Conservation (phyloP, 2,113 vertebrate species). For the Paramisgurnus dabryanus region DNA sequence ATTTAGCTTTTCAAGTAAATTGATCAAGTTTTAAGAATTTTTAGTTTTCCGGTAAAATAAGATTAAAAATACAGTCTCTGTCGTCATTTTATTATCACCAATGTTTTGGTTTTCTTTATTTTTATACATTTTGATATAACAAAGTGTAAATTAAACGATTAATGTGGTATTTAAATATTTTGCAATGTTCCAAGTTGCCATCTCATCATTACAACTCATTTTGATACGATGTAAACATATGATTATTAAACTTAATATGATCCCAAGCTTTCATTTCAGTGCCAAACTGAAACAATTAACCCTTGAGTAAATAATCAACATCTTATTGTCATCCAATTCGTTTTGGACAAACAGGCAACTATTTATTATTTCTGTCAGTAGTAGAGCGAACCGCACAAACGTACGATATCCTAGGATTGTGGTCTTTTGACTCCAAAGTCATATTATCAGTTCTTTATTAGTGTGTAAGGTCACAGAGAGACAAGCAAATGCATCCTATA, state of each 20-base stretch:
- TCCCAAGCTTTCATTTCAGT: conserved; percentile 34
- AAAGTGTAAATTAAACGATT: background rate
- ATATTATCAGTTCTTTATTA: conserved; percentile 86
- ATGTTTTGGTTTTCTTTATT: no score
- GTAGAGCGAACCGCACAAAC: conserved; percentile 34
- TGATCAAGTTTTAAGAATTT: background rate
- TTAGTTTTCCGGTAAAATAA: background rate
- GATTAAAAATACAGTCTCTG: no score
- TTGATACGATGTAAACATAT: no score
- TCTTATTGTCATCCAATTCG: conserved; percentile 49
- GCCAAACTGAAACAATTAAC: conserved; percentile 46
- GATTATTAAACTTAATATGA: background rate
- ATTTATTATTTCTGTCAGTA: conserved; percentile 53
- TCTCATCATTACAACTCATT: no score
- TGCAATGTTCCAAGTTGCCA: no score
- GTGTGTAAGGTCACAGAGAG: conserved; percentile 85
- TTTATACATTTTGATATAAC: no score
- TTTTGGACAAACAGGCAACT: conserved; percentile 48
- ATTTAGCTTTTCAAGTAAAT: background rate
- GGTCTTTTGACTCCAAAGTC: conserved; percentile 68
- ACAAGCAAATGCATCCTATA: conserved; percentile 90
- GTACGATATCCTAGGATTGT: conserved; percentile 45
- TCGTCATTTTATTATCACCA: no score
- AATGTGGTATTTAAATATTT: background rate
- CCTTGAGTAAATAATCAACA: conserved; percentile 45